Percentiles rank a stretch among this genome's conserved stretches.
Conservation (phyloP, 2,113 vertebrate genomes). For the Thomomys bottae region DNA sequence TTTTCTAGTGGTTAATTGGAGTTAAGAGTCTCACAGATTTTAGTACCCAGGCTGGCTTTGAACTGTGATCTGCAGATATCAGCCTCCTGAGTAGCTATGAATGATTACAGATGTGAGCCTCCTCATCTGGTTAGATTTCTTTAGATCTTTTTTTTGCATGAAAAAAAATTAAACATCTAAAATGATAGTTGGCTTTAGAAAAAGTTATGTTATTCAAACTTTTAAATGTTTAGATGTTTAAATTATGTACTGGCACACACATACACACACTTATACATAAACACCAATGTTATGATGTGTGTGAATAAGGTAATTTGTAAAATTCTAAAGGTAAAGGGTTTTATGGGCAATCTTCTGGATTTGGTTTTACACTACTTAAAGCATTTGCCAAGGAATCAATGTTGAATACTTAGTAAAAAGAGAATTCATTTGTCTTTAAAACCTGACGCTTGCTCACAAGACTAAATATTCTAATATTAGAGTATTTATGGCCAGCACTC, state of each 20-base stretch:
- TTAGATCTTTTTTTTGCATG: conserved; percentile 50
- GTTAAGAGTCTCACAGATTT: too few relatives aligned
- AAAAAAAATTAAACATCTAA: background rate
- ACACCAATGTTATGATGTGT: background rate
- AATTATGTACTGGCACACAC: background rate
- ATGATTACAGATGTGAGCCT: too few relatives aligned
- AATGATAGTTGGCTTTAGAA: conserved; percentile 47
- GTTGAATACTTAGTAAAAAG: conserved; percentile 20
- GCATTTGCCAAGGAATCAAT: background rate
- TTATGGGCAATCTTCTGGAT: conserved; percentile 14
- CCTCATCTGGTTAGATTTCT: background rate
- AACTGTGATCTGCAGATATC: too few relatives aligned
- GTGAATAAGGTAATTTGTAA: conserved; percentile 8
- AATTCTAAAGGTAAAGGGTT: conserved; percentile 52
- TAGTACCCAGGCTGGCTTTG: too few relatives aligned
- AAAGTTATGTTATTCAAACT: conserved; percentile 17
- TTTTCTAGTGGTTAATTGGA: too few relatives aligned
- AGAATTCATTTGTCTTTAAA: conserved; percentile 47
- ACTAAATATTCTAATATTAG: conserved; percentile 53
- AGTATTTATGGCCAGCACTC: conserved; percentile 32
- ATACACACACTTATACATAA: too few relatives aligned
- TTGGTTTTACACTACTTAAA: conserved; percentile 46
- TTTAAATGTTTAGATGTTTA: conserved; percentile 52
- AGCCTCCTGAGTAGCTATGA: too few relatives aligned
- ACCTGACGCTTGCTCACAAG: background rate